These are phyloP conservation scores for Venustaconcha ellipsiformis DNA, from an alignment of 1,140 invertebrate genomes.

Conservation along the genomic window DNA sequence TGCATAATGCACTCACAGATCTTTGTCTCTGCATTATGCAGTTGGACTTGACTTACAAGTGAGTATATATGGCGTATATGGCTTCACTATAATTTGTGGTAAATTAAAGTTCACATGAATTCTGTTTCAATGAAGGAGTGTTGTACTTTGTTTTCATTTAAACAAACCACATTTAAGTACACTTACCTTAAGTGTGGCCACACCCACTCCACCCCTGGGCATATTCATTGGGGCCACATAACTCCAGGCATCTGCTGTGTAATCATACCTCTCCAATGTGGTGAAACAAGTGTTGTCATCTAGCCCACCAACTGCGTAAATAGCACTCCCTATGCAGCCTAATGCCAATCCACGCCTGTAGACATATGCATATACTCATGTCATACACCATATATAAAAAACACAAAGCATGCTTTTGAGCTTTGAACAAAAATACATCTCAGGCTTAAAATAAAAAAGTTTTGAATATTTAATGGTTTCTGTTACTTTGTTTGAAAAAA, in stretches of 20 bases:
- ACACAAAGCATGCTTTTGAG: too few relatives aligned
- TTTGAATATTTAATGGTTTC: background rate
- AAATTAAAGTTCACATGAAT: too few relatives aligned
- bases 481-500: background rate
- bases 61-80: too few relatives aligned
- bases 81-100: too few relatives aligned
- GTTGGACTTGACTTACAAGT: too few relatives aligned
- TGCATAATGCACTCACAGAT: too few relatives aligned
- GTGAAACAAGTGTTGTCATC: constrained; percentile 67
- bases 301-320: constrained; percentile 69
- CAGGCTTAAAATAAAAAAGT: background rate
- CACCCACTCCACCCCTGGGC: constrained; percentile 68
- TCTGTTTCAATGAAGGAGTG: too few relatives aligned
- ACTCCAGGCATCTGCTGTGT: constrained; percentile 61
- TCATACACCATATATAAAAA: background rate
- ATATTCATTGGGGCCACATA: constrained; percentile 68
- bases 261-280: constrained; percentile 67
- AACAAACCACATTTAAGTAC: too few relatives aligned
- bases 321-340: constrained; percentile 65
- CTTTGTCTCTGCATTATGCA: too few relatives aligned
- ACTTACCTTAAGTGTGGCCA: constrained; percentile 66
- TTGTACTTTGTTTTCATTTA: too few relatives aligned
- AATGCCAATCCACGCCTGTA: constrained; percentile 68
- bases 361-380: constrained; percentile 5
- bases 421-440: background rate